These are phyloP conservation scores for Struthio camelus DNA, from an alignment of 2,113 vertebrate genomes.

Conservation along the genomic window DNA sequence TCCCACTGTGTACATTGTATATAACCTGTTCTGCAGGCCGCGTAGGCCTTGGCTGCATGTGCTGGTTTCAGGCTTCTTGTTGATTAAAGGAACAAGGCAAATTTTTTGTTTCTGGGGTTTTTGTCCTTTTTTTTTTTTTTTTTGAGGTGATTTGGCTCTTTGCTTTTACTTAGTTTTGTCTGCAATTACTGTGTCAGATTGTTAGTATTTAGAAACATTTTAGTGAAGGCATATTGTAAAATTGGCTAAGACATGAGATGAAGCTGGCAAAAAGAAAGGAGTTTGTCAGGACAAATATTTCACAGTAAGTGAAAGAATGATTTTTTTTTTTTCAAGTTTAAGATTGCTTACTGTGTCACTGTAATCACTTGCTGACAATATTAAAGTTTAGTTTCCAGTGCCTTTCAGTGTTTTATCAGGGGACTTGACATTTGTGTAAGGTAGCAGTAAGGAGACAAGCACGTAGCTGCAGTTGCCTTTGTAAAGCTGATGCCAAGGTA, in stretches of 20 bases:
- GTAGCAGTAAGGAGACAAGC: constrained; percentile 61
- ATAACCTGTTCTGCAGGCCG: neutral
- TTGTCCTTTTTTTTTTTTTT: neutral
- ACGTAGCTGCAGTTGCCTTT: constrained; percentile 53
- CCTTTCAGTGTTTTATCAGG: constrained; percentile 32
- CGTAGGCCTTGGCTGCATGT: rapidly evolving
- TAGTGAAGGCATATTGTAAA: neutral
- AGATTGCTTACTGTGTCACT: constrained; percentile 7
- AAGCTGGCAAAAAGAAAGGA: neutral
- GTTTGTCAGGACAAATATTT: neutral
- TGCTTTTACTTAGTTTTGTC: neutral
- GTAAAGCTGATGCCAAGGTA: constrained; percentile 59
- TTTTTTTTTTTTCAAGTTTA: neutral
- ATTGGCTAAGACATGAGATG: neutral
- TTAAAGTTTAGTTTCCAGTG: neutral
- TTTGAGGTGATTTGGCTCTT: neutral
- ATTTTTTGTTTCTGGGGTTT: neutral
- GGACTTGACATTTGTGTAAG: constrained; percentile 60
- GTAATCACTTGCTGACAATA: constrained; percentile 36
- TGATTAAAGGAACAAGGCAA: neutral
- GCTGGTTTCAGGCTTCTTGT: neutral
- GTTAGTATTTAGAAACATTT: neutral
- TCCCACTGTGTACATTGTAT: neutral
- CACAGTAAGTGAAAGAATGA: constrained; percentile 11
- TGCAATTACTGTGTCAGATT: neutral